Conservation (phyloP, 1,140 invertebrate genomes). For the Drosophila pseudoobscura region DNA sequence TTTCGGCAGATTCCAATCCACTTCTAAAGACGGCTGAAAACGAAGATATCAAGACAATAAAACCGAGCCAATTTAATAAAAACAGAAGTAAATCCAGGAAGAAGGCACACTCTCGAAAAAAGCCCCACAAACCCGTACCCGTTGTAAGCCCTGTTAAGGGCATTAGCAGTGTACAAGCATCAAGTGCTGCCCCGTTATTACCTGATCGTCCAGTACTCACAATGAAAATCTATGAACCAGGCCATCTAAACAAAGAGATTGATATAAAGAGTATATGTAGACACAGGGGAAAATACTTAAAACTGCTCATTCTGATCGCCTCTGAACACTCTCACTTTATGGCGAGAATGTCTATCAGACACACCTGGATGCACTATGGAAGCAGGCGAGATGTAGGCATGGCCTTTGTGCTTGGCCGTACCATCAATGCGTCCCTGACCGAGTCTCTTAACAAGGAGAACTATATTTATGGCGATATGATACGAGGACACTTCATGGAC, state of each 20-base stretch:
- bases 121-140: not conserved
- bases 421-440: conserved; percentile 84
- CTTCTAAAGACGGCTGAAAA: too few species aligned
- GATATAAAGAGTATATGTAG: conserved; percentile 86
- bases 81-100: too few species aligned
- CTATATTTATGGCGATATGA: conserved; percentile 90
- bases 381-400: conserved; percentile 89
- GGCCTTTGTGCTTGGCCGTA: conserved; percentile 89
- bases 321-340: conserved; percentile 91
- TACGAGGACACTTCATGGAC: conserved; percentile 91
- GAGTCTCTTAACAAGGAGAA: conserved; percentile 86
- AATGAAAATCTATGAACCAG: conserved; percentile 86
- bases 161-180: too few species aligned
- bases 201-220: conserved; percentile 35
- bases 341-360: conserved; percentile 90
- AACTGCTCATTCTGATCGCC: conserved; percentile 90
- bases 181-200: conserved; percentile 62
- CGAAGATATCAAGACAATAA: too few species aligned
- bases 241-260: conserved; percentile 86
- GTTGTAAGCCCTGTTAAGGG: not conserved
- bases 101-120: too few species aligned
- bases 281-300: conserved; percentile 86
- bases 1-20: too few species aligned
- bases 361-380: conserved; percentile 93
- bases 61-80: too few species aligned